Conservation (phyloP, 2,888 invertebrate species). For the Venusia cambrica region DNA sequence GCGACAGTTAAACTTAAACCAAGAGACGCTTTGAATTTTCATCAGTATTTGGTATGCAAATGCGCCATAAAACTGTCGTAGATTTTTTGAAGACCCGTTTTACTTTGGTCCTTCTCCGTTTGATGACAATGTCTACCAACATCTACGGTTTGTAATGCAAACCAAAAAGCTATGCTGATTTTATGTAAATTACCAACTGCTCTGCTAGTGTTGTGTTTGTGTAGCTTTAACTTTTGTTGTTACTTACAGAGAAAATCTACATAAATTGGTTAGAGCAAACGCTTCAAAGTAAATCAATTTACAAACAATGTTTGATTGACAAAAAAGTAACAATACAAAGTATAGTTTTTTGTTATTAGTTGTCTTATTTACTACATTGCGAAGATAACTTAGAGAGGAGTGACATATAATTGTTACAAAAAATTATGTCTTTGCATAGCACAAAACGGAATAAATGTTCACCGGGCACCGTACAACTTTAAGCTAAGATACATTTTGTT, state of each 20-base stretch:
- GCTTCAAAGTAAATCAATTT: no score
- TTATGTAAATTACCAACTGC: constrained; percentile 11
- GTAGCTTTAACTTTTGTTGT: background rate
- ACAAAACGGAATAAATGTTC: no score
- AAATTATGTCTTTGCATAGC: no score
- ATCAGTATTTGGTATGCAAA: constrained; percentile 52
- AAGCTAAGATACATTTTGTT: no score
- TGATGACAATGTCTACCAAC: constrained; percentile 24
- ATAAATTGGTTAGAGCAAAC: no score
- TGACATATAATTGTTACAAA: no score
- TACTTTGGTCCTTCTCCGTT: constrained; percentile 20
- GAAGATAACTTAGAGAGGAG: no score
- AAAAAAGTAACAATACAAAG: no score
- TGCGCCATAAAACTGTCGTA: constrained; percentile 36
- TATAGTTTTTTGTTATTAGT: no score
- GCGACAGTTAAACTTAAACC: constrained; percentile 51
- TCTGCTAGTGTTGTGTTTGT: background rate
- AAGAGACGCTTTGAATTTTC: constrained; percentile 49
- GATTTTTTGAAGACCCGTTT: constrained; percentile 37
- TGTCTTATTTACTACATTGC: no score
- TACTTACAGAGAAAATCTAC: background rate
- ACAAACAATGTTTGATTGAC: no score
- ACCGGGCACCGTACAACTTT: no score
- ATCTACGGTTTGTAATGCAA: constrained; percentile 18
- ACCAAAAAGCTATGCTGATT: constrained; percentile 12